Percentiles rank a stretch among this genome's conserved stretches.
phyloP scores from a whole-genome alignment of 2,888 invertebrate species.

The Zonitis immaculata region DNA sequence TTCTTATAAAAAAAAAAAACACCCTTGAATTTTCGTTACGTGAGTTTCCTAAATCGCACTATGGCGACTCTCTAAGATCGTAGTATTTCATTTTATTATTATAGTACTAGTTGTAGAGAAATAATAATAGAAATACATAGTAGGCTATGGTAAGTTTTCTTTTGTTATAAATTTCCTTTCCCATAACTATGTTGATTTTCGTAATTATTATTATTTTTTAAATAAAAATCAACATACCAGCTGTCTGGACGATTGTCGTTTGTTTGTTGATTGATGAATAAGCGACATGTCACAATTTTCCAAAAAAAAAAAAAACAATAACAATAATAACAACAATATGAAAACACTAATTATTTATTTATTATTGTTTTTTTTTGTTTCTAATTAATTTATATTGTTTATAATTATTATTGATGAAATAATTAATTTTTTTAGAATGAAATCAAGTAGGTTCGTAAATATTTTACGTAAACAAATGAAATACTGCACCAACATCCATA shows the following conservation, averaged over 20 bases:
- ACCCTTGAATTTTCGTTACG: slow-evolving; percentile 55
- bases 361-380: slow-evolving; percentile 10
- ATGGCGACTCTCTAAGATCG: slow-evolving; percentile 51
- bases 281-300: slow-evolving; percentile 57
- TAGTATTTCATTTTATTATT: neutral
- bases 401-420: too few species aligned
- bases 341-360: neutral
- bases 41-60: slow-evolving; percentile 61
- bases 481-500: slow-evolving; percentile 34
- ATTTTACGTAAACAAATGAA: slow-evolving; percentile 23
- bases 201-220: too few species aligned
- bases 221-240: slow-evolving; percentile 52
- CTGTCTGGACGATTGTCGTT: slow-evolving; percentile 58
- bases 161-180: neutral
- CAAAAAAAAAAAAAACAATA: slow-evolving; percentile 6
- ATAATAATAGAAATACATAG: too few species aligned
- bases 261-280: slow-evolving; percentile 50
- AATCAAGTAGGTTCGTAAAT: slow-evolving; percentile 39
- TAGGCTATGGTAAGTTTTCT: neutral
- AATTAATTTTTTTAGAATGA: too few species aligned
- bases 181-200: neutral
- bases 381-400: slow-evolving; percentile 35
- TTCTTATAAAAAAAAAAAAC: slow-evolving; percentile 18
- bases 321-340: neutral
- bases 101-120: neutral